These are phyloP conservation scores for Squalus acanthias DNA, from an alignment of 2,797 vertebrate genomes.

Conservation along the genomic window DNA sequence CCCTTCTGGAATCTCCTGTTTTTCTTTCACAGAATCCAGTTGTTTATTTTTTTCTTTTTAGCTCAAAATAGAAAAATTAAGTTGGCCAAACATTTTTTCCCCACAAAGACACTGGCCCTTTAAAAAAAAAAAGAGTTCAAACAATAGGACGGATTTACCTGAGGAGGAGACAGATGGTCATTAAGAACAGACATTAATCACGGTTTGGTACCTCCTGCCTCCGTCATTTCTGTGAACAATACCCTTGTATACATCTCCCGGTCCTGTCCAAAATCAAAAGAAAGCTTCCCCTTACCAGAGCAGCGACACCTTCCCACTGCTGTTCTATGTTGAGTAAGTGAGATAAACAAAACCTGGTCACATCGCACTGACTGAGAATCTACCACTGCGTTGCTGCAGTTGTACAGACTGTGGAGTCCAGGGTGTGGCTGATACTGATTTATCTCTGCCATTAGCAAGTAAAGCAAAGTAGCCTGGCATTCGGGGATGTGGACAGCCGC, in stretches of 20 bases:
- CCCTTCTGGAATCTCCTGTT: neutral
- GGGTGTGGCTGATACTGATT: neutral
- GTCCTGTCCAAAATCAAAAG: neutral
- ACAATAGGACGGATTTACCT: neutral
- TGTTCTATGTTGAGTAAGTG: neutral
- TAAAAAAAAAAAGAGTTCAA: neutral
- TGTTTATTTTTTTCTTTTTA: neutral
- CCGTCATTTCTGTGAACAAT: neutral
- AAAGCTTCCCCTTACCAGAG: neutral
- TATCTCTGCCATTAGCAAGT: neutral
- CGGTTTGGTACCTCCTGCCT: neutral
- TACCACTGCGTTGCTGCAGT: neutral
- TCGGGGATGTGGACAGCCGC: neutral
- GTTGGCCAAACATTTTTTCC: neutral
- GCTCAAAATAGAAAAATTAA: neutral
- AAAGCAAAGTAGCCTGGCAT: neutral
- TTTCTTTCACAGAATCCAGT: neutral
- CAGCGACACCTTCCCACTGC: neutral
- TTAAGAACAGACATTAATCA: neutral
- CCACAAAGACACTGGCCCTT: neutral
- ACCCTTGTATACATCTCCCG: neutral
- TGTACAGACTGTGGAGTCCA: neutral
- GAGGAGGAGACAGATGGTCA: neutral
- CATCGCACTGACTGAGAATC: neutral
- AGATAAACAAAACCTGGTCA: neutral